A percentile compares a stretch with the other conserved stretches of the same genome.
Evolutionary conservation across 2,888 invertebrate species (phyloP).

Genomic region (Caenorhabditis uteleia): DNA sequence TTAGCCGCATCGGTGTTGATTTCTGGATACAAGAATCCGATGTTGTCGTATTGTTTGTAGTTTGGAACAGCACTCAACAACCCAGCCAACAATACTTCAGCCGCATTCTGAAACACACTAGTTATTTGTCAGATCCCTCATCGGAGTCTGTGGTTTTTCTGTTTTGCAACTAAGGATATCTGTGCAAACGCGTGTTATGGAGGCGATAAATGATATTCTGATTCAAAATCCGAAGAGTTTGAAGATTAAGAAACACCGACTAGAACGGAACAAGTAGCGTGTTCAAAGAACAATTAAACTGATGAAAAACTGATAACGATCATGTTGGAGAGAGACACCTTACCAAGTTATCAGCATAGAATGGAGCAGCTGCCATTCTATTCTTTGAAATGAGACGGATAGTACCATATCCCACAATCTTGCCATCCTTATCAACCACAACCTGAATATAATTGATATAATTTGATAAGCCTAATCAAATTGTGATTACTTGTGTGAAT

Average conservation of each 20-base stretch:
- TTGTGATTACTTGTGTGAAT: conserved; percentile 19
- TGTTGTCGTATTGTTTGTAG: conserved; percentile 5
- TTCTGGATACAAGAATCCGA: conserved; percentile 34
- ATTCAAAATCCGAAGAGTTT: too few species aligned
- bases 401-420: conserved; percentile 36
- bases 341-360: conserved; percentile 32
- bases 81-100: conserved; percentile 17
- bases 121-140: too few species aligned
- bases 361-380: conserved; percentile 27
- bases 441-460: conserved; percentile 10
- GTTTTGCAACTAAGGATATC: too few species aligned
- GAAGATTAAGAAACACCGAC: background rate
- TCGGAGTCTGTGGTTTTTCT: too few species aligned
- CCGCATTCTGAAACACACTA: conserved; percentile 15
- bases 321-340: too few species aligned
- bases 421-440: conserved; percentile 17
- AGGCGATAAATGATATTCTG: too few species aligned
- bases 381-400: conserved; percentile 28
- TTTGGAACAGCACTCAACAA: conserved; percentile 24
- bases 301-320: too few species aligned
- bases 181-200: too few species aligned
- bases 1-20: conserved; percentile 15
- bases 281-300: background rate
- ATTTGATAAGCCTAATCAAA: background rate
- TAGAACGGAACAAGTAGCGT: too few species aligned